These are phyloP conservation scores for Nothocercus nigrocapillus DNA, from an alignment of 2,113 vertebrate genomes.

Conservation along the genomic window DNA sequence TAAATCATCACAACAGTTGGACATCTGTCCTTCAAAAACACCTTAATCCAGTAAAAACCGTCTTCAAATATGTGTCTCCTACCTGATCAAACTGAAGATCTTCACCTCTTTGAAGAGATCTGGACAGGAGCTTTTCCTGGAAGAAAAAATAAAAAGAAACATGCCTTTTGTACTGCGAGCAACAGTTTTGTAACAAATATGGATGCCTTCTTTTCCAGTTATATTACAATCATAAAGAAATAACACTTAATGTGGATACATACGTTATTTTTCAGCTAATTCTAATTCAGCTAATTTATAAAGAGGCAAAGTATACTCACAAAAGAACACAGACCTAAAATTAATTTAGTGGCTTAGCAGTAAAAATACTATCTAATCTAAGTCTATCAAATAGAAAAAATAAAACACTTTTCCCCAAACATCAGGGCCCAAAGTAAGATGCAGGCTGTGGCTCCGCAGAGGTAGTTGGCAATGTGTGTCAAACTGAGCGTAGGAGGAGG, in stretches of 20 bases:
- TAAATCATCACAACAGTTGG: background rate
- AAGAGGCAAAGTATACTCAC: background rate
- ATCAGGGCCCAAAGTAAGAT: background rate
- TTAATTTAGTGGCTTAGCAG: background rate
- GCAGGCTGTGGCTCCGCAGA: background rate
- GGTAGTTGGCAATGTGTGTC: background rate
- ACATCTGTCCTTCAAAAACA: background rate
- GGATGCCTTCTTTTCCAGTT: background rate
- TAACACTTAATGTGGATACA: background rate
- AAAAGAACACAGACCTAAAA: background rate
- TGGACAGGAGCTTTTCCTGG: slow-evolving; percentile 95
- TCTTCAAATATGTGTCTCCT: slow-evolving; percentile 2
- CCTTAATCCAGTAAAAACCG: background rate
- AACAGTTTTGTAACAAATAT: background rate
- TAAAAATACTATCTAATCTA: background rate
- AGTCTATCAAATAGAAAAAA: background rate
- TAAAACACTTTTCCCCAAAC: background rate
- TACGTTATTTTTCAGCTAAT: background rate
- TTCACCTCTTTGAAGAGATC: slow-evolving; percentile 98
- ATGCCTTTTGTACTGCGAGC: background rate
- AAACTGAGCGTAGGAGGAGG: background rate
- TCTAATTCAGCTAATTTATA: background rate
- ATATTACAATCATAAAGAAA: background rate
- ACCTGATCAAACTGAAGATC: slow-evolving; percentile 99
- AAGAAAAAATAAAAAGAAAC: background rate